These are phyloP conservation scores for Paracentrotus lividus DNA, from an alignment of 53 echinoderm and acorn worm species.

Conservation along the genomic window DNA sequence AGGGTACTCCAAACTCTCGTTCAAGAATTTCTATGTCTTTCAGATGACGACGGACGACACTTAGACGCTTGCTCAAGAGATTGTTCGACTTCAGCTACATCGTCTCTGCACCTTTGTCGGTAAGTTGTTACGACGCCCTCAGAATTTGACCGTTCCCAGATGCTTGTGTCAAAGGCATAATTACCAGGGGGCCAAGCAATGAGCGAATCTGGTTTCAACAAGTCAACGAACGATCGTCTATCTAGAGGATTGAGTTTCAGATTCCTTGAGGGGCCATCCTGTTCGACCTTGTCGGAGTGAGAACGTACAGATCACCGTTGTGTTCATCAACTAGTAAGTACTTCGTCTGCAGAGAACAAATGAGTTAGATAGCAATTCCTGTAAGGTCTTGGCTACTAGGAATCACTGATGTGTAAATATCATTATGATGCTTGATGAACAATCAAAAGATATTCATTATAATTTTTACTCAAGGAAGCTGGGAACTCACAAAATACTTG, in stretches of 20 bases:
- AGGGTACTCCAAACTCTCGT: not conserved
- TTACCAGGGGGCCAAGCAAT: slow-evolving; percentile 1
- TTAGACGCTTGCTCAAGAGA: not conserved
- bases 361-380: too few species aligned
- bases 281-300: not conserved
- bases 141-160: not conserved
- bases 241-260: not conserved
- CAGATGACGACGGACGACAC: not conserved
- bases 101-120: not conserved
- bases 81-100: not conserved
- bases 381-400: too few species aligned
- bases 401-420: too few species aligned
- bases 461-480: too few species aligned
- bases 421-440: too few species aligned
- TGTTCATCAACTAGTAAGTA: too few species aligned
- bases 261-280: not conserved
- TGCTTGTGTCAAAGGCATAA: not conserved
- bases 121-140: too few species aligned
- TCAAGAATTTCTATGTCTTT: not conserved
- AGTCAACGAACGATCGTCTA: not conserved
- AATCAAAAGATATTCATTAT: too few species aligned
- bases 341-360: too few species aligned
- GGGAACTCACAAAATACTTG: too few species aligned
- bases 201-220: not conserved
- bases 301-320: too few species aligned